Percentiles rank a stretch among this genome's conserved stretches.
Conservation (phyloP, 2,888 invertebrate genomes). For the Eristalis pertinax region DNA sequence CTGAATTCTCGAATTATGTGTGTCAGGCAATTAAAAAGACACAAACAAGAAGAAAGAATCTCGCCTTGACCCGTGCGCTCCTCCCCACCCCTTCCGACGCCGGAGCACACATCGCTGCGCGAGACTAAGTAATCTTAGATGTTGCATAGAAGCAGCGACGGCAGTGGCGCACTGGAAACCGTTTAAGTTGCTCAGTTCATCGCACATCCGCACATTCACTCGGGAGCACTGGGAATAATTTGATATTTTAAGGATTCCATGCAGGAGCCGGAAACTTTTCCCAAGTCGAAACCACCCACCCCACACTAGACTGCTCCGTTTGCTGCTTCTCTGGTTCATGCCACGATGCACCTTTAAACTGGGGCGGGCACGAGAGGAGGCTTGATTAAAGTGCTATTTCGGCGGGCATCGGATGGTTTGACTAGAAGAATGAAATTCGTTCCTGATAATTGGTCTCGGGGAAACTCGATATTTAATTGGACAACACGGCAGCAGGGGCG, state of each 20-base stretch:
- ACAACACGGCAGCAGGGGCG: neutral
- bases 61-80: slow-evolving; percentile 56
- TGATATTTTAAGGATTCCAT: neutral
- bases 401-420: neutral
- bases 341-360: neutral
- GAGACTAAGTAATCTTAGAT: neutral
- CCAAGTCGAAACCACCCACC: neutral
- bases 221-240: neutral
- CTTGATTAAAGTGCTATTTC: neutral
- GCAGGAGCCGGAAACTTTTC: neutral
- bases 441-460: neutral
- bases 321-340: neutral
- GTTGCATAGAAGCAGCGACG: neutral
- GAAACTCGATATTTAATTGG: neutral
- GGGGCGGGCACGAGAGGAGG: neutral
- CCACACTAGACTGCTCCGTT: neutral
- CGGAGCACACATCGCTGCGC: neutral
- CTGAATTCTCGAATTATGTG: slow-evolving; percentile 44
- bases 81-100: neutral
- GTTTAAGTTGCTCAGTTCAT: neutral
- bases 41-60: slow-evolving; percentile 10
- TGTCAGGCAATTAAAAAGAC: slow-evolving; percentile 52
- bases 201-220: neutral
- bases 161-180: neutral
- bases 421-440: neutral